Evolutionary conservation across 2,888 invertebrate genomes (phyloP).

Genomic region (Ommatoiulus sabulosus): DNA sequence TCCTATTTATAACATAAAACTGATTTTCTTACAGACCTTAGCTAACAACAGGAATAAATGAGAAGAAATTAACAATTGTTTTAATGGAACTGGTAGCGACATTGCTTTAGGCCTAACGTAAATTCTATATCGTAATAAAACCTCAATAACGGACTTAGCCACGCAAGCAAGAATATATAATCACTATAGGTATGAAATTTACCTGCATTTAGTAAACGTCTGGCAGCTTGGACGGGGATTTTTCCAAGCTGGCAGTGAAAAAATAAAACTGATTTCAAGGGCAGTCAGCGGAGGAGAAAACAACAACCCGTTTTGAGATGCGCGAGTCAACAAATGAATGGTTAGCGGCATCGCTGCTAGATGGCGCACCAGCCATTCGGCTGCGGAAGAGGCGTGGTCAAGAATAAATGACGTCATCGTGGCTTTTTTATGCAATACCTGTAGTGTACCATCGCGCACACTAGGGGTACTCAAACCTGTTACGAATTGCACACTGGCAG

Average conservation of each 20-base stretch:
- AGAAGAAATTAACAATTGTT: neutral
- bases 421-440: neutral
- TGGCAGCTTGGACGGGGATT: constrained; percentile 43
- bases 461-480: neutral
- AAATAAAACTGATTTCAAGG: neutral
- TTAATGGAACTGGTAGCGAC: neutral
- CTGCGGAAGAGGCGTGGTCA: neutral
- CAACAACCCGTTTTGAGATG: neutral
- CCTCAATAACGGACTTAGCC: neutral
- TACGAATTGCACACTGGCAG: too few species aligned
- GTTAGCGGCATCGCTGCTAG: neutral
- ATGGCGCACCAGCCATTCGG: neutral
- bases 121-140: neutral
- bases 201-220: constrained; percentile 4
- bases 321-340: neutral
- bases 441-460: neutral
- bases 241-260: constrained; percentile 34
- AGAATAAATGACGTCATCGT: neutral
- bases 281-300: neutral
- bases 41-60: neutral
- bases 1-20: neutral
- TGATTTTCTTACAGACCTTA: neutral
- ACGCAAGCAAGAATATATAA: neutral
- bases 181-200: neutral
- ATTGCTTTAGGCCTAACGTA: neutral